phyloP scores from a whole-genome alignment of 2,888 invertebrate genomes.

The Panzeria rudis region DNA sequence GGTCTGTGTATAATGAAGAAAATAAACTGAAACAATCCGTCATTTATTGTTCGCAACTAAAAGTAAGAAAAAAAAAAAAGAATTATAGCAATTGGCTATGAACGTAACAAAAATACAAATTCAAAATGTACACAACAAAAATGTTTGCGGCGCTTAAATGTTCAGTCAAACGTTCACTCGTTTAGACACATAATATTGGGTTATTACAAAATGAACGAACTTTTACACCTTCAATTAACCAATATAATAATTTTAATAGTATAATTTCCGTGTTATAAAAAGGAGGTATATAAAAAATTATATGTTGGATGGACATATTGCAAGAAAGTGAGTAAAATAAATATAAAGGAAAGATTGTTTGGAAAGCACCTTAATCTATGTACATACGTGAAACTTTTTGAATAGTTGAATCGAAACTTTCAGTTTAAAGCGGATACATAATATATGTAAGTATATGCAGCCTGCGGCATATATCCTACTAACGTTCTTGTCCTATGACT shows the following conservation, averaged over 20 bases:
- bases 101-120: neutral
- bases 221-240: slow-evolving; percentile 54
- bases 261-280: neutral
- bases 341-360: too few species aligned
- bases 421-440: too few species aligned
- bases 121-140: slow-evolving; percentile 7
- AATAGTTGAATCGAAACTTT: too few species aligned
- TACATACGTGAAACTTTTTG: too few species aligned
- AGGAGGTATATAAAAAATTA: too few species aligned
- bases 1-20: neutral
- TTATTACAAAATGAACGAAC: slow-evolving; percentile 58
- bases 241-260: neutral
- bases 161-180: neutral
- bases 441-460: too few species aligned
- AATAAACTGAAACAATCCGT: neutral
- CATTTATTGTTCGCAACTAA: slow-evolving; percentile 48
- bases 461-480: too few species aligned
- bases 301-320: too few species aligned
- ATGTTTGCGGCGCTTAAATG: neutral
- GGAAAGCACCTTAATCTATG: too few species aligned
- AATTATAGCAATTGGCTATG: slow-evolving; percentile 33
- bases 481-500: too few species aligned
- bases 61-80: neutral
- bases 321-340: too few species aligned
- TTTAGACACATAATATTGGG: slow-evolving; percentile 30